Percentiles rank a stretch among this genome's conserved stretches.
Evolutionary conservation across 2,113 vertebrate genomes (phyloP).

Genomic region (Centrocercus urophasianus): DNA sequence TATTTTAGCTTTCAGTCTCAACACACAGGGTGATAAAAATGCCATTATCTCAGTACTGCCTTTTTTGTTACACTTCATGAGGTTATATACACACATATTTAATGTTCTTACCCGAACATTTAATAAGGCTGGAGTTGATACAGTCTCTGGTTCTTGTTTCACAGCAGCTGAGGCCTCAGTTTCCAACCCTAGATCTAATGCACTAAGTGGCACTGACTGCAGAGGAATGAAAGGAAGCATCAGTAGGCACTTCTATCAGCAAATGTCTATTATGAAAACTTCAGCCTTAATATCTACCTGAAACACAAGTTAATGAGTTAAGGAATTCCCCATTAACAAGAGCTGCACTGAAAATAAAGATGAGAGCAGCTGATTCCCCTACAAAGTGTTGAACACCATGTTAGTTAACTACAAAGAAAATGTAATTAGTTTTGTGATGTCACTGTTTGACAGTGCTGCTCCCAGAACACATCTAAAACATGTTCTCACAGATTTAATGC

Average conservation of each 20-base stretch:
- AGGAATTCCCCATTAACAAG: background rate
- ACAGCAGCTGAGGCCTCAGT: constrained; percentile 80
- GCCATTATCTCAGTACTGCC: too few species aligned
- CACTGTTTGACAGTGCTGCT: background rate
- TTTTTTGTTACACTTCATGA: background rate
- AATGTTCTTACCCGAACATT: constrained; percentile 88
- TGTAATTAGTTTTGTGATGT: background rate
- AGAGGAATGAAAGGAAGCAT: constrained; percentile 26
- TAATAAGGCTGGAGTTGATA: constrained; percentile 83
- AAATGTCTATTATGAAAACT: background rate
- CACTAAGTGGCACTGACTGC: constrained; percentile 88
- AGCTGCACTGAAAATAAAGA: background rate
- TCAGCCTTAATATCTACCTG: background rate
- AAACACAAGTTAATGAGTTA: background rate
- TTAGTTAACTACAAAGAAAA: background rate
- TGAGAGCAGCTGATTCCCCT: background rate
- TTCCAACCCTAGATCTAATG: constrained; percentile 87
- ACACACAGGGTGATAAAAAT: too few species aligned
- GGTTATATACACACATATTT: too few species aligned
- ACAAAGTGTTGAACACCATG: background rate
- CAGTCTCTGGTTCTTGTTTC: constrained; percentile 81
- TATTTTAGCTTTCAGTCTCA: background rate
- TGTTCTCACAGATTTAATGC: background rate
- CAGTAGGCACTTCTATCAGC: background rate
- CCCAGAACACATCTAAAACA: background rate